Evolutionary conservation across 2,797 vertebrate genomes (phyloP), one percentile per base, ranked within the genome.

Genomic region (Myotis planiceps): DNA sequence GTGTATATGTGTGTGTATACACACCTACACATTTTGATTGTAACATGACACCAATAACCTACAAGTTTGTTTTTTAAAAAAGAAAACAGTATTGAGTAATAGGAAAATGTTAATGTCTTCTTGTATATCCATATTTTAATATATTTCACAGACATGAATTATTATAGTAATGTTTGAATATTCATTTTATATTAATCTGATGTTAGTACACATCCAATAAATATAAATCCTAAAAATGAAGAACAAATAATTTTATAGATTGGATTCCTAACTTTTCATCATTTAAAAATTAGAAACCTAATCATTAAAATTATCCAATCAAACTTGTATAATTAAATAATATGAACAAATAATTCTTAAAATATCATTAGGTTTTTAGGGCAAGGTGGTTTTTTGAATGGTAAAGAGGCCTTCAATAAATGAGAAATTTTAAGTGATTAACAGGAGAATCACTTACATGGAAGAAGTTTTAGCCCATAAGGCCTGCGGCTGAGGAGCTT

Each of bases 141-240:
- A 55, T 32, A 75, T 78, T 92, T 49, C 14, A 78, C 5, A 55
- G 29, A 65, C 7, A 66, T 92, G 53, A 88, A 47, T 3, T 32
- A 45, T 71, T 74, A 88, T 1, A 53, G 14, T 39, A 47, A 18
- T 19, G 51, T 72, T 60, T 81, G 39, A 37, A 63, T 75, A n/a
- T 68, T 69, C 23, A 66, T 87, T 93, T 91, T 88, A 49, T 68
- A 55, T 87, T 78, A 71, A 69, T 80, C 5, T 66, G 6, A 49
- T 76, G 1, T 76, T 84, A 90, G 19, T 21, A 19, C 5, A 37
- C 68, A 9, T 25, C 1, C 23, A 4, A 85, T 18, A 87, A 49
- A 87, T 75, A 53, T 49, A 5, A 69, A 37, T 14, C 14, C 1
- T 60, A 13, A 82, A 83, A 55, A 32, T 4, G 2, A 74, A 75